Conservation (phyloP, 2,113 vertebrate genomes). For the Cavia aperea region DNA sequence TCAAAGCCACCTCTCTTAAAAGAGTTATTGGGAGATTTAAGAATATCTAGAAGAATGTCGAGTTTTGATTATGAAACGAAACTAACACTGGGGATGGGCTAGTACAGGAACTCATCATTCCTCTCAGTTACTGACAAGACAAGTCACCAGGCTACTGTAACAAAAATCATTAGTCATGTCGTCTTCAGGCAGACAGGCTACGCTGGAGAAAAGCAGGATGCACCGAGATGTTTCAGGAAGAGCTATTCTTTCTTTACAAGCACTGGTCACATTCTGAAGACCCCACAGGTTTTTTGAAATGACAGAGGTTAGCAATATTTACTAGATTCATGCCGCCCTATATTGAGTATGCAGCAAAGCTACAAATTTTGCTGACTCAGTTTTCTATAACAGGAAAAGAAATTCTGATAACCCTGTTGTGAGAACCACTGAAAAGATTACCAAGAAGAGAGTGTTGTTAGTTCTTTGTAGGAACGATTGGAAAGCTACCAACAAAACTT, state of each 20-base stretch:
- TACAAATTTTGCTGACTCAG: conserved; percentile 49
- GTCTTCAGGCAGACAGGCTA: conserved; percentile 60
- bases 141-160: conserved; percentile 73
- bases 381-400: conserved; percentile 39
- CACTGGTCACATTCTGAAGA: conserved; percentile 45
- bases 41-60: conserved; percentile 67
- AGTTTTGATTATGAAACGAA: conserved; percentile 70
- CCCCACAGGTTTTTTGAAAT: conserved; percentile 37
- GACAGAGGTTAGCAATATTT: conserved; percentile 37
- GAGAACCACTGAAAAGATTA: conserved; percentile 35
- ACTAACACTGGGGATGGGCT: conserved; percentile 57
- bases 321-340: conserved; percentile 31
- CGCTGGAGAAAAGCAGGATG: conserved; percentile 42
- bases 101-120: conserved; percentile 60
- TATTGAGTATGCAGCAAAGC: conserved; percentile 51
- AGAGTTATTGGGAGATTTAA: conserved; percentile 46
- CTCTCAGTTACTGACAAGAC: conserved; percentile 75
- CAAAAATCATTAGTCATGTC: conserved; percentile 73
- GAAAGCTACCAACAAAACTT: conserved; percentile 21
- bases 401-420: conserved; percentile 59
- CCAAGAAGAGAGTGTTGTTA: conserved; percentile 15
- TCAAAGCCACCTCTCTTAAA: conserved; percentile 60
- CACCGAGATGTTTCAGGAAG: conserved; percentile 44
- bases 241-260: conserved; percentile 52
- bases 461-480: conserved; percentile 23